phyloP scores from a whole-genome alignment of 2,113 vertebrate genomes.

The Rhinichthys klamathensis region DNA sequence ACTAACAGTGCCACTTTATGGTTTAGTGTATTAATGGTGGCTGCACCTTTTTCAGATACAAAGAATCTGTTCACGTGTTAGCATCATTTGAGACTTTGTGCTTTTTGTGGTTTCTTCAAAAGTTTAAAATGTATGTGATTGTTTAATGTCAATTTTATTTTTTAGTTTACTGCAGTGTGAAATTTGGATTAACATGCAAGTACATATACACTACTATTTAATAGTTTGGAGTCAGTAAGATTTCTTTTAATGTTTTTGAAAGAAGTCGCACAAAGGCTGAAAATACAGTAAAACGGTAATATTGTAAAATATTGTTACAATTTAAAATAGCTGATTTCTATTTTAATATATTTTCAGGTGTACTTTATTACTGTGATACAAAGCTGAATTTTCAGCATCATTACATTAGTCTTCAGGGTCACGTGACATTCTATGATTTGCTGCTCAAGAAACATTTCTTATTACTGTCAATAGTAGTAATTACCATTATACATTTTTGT shows the following conservation, averaged over 20 bases:
- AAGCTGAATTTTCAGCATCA: not conserved
- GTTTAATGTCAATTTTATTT: not conserved
- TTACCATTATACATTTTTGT: not conserved
- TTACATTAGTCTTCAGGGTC: too few relatives aligned
- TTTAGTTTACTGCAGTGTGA: not conserved
- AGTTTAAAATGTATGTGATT: not conserved
- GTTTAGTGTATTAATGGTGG: conserved; percentile 15
- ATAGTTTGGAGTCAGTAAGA: not conserved
- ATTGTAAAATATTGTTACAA: not conserved
- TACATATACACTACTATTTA: not conserved
- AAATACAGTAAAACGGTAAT: not conserved
- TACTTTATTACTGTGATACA: not conserved
- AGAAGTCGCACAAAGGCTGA: not conserved
- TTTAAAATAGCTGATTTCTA: too few relatives aligned
- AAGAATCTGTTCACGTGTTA: not conserved
- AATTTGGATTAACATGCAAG: not conserved
- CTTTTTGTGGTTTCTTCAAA: not conserved
- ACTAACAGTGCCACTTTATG: conserved; percentile 55
- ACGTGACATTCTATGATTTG: too few relatives aligned
- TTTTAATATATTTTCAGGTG: not conserved
- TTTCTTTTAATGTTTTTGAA: too few relatives aligned
- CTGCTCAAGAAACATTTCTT: too few relatives aligned
- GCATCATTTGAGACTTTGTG: not conserved
- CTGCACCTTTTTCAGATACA: not conserved
- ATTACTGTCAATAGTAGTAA: too few relatives aligned